phyloP scores from a whole-genome alignment of 2,113 vertebrate genomes.

The Oncorhynchus masou region DNA sequence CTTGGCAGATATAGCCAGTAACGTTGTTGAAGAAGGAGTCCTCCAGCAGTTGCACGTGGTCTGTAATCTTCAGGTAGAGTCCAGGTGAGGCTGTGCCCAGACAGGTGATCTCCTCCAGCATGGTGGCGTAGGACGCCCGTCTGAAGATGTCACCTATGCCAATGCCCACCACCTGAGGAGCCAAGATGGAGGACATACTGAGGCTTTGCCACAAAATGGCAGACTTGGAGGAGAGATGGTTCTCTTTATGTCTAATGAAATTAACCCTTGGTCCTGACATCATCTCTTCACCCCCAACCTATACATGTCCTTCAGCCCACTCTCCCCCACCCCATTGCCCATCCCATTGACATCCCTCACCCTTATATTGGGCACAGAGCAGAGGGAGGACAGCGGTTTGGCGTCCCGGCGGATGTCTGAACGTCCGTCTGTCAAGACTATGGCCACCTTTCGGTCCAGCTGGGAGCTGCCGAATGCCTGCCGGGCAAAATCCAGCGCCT shows the following conservation, averaged over 20 bases:
- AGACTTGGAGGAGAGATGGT: no score
- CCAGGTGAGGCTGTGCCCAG: no score
- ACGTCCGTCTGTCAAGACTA: constrained; percentile 48
- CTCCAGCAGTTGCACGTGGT: constrained; percentile 28
- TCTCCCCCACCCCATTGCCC: neutral
- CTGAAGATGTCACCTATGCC: constrained; percentile 42
- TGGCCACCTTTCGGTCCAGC: constrained; percentile 33
- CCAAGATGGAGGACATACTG: neutral
- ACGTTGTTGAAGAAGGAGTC: constrained; percentile 36
- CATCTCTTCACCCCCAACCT: no score
- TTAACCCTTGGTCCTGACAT: no score
- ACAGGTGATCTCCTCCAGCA: no score
- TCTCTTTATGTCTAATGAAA: no score
- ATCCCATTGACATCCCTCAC: constrained; percentile 12
- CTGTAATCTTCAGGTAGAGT: no score
- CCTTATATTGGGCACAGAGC: constrained; percentile 36
- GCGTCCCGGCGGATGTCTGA: constrained; percentile 36
- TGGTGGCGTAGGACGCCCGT: constrained; percentile 3
- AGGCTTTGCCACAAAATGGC: neutral
- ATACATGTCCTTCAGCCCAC: neutral
- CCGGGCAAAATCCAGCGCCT: constrained; percentile 44
- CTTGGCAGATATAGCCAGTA: constrained; percentile 37
- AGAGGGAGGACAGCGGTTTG: constrained; percentile 43
- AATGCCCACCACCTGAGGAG: constrained; percentile 41
- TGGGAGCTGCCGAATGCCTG: constrained; percentile 28